Base-by-base conservation (phyloP, 1,140 invertebrate genomes). In the Monomorium pharaonis region DNA sequence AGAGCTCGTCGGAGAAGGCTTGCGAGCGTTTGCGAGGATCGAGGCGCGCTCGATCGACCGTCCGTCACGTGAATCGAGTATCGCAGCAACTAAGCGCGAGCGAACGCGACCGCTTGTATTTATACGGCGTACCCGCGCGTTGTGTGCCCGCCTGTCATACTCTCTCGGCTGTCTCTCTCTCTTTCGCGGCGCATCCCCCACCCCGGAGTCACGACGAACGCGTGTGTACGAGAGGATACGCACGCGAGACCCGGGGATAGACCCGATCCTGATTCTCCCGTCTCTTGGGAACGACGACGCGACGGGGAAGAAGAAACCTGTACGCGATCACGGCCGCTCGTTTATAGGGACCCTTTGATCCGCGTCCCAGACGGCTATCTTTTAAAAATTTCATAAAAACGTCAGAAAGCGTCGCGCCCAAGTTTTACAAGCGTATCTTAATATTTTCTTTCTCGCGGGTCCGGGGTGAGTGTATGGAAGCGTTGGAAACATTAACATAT, bases 71-170 rank as follows among this genome's bases (percentile, higher is more conserved):
- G 88, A 58, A 90, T 90, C 88, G 88, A 47, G 88, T 90, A 90
- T 90, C 89, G 88, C 54, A 86, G 86, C 88, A 90, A 94, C 93
- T 94, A 94, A 93, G 90, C 91, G 90, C 87, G 91, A 91, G 89
- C 91, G 88, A 91, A 87, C 91, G 90, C 77, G 74, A 88, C 87
- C 85, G 89, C 93, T 92, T 91, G 93, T 94, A 94, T 94, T 94
- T 94, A 94, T 94, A 94, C 93, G 90, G n/a, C 90, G 91, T 91
- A 88, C 91, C 86, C 86, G 85, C 77, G 1, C 77, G n/a, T n/a
- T n/a, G n/a, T n/a, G n/a, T 44, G 51, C 69, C 87, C 37, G 70
- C 56, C 63, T 62, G n/a, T n/a, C 90, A 87, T 89, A 88, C n/a
- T n/a, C n/a, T n/a, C n/a, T n/a, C 83, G 87, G 87, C 72, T 62